A percentile compares a stretch with the other conserved stretches of the same genome.
Evolutionary conservation across 2,113 vertebrate species (phyloP).

Genomic region (Pitta sordida): DNA sequence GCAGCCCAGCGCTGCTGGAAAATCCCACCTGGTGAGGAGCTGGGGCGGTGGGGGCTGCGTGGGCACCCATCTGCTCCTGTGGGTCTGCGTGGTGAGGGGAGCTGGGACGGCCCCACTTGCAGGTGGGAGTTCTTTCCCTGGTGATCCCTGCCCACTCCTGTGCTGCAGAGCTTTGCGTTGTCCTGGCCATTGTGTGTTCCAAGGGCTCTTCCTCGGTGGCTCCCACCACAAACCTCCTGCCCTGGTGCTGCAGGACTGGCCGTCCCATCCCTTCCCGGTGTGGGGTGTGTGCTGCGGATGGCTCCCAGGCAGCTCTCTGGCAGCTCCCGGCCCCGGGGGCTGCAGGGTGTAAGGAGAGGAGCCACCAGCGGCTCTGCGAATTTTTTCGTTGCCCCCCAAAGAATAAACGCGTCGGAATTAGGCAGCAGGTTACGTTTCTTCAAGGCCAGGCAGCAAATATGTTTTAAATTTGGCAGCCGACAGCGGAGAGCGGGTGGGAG

Average conservation of each 20-base stretch:
- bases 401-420: slow-evolving; percentile 11
- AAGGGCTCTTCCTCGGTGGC: neutral
- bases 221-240: neutral
- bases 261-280: neutral
- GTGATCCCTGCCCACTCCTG: neutral
- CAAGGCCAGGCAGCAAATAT: slow-evolving; percentile 56
- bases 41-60: neutral
- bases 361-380: neutral
- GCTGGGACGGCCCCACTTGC: rapidly evolving
- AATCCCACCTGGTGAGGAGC: neutral
- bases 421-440: slow-evolving; percentile 54
- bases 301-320: slow-evolving; percentile 31
- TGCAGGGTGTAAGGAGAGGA: neutral
- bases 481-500: slow-evolving; percentile 42
- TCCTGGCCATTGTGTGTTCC: neutral
- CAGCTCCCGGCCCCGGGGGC: neutral
- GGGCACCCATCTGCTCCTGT: neutral
- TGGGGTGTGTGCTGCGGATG: neutral
- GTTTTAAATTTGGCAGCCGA: slow-evolving; percentile 61
- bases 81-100: rapidly evolving
- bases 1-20: neutral
- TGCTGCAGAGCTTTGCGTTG: rapidly evolving
- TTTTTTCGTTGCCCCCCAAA: slow-evolving; percentile 18
- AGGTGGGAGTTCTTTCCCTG: neutral
- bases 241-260: neutral